These are phyloP conservation scores for Typhlichthys eigenmanni DNA, from an alignment of 2,797 vertebrate genomes.

Conservation along the genomic window DNA sequence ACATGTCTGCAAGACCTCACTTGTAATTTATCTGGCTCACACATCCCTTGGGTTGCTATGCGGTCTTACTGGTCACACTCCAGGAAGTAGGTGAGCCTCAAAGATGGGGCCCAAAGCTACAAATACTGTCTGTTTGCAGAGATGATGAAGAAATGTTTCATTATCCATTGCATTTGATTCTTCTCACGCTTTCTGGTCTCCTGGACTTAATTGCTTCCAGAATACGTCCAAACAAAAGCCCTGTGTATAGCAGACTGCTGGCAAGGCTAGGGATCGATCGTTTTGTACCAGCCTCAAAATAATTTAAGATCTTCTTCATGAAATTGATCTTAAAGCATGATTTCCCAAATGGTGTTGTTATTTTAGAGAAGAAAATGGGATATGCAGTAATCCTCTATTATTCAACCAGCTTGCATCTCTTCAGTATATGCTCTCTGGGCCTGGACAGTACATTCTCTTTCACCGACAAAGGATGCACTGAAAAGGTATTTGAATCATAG, in stretches of 20 bases:
- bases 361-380: conserved; percentile 7
- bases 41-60: conserved; percentile 15
- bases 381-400: conserved; percentile 3
- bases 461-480: background rate
- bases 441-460: background rate
- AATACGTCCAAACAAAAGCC: conserved; percentile 43
- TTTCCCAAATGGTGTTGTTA: conserved; percentile 34
- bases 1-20: conserved; percentile 12
- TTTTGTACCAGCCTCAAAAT: conserved; percentile 10
- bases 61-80: conserved; percentile 41
- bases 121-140: conserved; percentile 52
- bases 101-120: background rate
- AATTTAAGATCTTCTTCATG: conserved; percentile 16
- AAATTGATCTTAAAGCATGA: conserved; percentile 25
- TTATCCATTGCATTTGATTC: conserved; percentile 59
- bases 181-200: conserved; percentile 42
- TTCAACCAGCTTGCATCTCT: background rate
- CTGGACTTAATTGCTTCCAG: conserved; percentile 42
- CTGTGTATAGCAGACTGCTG: conserved; percentile 1
- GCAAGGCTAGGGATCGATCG: conserved; percentile 7
- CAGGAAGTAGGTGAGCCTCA: conserved; percentile 49
- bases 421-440: background rate
- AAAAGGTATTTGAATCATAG: background rate
- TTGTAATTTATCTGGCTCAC: conserved; percentile 16
- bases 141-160: conserved; percentile 54